Evolutionary conservation across 2,888 invertebrate genomes (phyloP), one percentile per base, ranked within the genome.

Genomic region (Cyrtodaria siliqua): DNA sequence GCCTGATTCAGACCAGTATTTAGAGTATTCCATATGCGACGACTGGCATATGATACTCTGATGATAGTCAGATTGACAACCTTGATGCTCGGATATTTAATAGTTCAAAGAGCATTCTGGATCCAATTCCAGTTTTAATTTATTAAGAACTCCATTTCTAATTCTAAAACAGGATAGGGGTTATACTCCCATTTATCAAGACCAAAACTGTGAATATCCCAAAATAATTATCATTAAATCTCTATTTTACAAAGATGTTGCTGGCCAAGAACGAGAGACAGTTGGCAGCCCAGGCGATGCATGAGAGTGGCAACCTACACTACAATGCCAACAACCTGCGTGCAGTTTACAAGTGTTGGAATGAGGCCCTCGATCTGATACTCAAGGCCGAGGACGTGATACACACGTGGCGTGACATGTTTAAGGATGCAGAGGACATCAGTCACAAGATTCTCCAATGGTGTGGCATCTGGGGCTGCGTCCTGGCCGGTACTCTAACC

Each of bases 391-490:
- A 82, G 6, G 89, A 93, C 73, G 84, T 88, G 24, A 73, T 92
- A 29, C 87, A 89, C 53, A 80, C 84, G 12, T 93, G 92, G 91
- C 80, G 90, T 4, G 49, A 77, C 8, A 52, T 85, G 64, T 73
- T 88, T 18, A 79, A 73, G 16, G 81, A 82, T 20, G 64, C 60
- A 6, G 66, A 68, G 20, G 91, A 92, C 72, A 82, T 89, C 63
- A 87, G 90, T 53, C 57, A 61, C 0, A 80, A 84, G 29, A 81
- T 93, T 50, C 84, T 92, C 47, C 73, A 89, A 47, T 85, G 87
- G 29, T 92, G 91, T 85, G 93, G 93, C 3, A 83, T 93, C 56
- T 93, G 93, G 93, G 92, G 92, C 16, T 92, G 92, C 87, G 56
- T 93, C 1, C 78, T 92, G 26, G 92, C 89, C 16, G 92, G 90